phyloP scores from a whole-genome alignment of 2,797 vertebrate genomes.

The Manis crassicaudata region DNA sequence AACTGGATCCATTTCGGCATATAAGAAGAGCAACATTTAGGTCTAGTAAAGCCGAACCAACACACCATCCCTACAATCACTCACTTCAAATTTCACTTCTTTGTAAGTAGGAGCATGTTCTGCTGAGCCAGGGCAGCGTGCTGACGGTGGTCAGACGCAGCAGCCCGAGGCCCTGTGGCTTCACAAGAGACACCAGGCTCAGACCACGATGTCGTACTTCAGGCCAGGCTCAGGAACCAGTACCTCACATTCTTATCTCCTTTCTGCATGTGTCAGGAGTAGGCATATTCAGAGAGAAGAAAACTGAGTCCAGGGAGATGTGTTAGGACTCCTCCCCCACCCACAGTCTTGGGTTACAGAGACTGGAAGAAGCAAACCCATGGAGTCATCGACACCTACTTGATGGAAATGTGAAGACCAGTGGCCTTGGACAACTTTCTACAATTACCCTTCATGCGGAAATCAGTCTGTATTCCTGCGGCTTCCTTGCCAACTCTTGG shows the following conservation, averaged over 20 bases:
- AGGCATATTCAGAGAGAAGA: neutral
- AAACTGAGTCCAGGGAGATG: slow-evolving; percentile 18
- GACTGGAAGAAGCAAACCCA: neutral
- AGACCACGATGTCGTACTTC: neutral
- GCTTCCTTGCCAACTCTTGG: neutral
- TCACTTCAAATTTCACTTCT: neutral
- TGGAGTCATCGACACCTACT: neutral
- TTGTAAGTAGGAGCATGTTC: neutral
- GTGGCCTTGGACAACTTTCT: neutral
- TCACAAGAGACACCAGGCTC: neutral
- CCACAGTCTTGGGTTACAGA: neutral
- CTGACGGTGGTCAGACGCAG: neutral
- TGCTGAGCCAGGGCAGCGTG: neutral
- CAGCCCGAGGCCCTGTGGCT: neutral
- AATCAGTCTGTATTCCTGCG: neutral
- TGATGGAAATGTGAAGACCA: neutral
- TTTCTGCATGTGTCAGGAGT: neutral
- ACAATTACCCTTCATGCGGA: neutral
- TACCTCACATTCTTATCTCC: neutral
- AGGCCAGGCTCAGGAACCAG: neutral
- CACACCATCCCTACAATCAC: neutral
- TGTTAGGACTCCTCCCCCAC: neutral
- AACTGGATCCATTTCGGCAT: neutral
- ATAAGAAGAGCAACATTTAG: neutral
- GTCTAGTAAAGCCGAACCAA: neutral